These are phyloP conservation scores for Kryphioiulus occultus DNA, from an alignment of 2,888 invertebrate species.

Conservation along the genomic window DNA sequence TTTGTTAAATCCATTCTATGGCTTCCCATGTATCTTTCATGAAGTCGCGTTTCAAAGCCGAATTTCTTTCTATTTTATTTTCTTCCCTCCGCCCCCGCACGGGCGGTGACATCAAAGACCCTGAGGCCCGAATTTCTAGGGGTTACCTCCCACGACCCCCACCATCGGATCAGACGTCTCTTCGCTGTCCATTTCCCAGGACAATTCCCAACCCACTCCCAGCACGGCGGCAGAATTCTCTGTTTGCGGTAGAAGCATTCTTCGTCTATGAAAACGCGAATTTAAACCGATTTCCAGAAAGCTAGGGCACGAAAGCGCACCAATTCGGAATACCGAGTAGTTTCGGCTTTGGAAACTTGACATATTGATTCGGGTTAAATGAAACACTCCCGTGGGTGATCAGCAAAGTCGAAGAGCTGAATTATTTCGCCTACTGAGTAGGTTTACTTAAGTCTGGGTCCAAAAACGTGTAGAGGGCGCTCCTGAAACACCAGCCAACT, in stretches of 20 bases:
- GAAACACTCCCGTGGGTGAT: conserved; percentile 15
- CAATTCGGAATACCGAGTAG: not conserved
- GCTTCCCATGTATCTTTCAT: conserved; percentile 14
- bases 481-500: too few species aligned
- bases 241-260: not conserved
- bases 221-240: not conserved
- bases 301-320: not conserved
- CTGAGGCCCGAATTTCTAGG: not conserved
- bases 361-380: conserved; percentile 18
- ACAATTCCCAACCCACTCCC: not conserved
- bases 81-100: not conserved
- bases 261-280: conserved; percentile 17
- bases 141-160: not conserved
- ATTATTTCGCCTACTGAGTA: not conserved
- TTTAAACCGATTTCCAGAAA: conserved; percentile 7
- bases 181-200: conserved; percentile 4
- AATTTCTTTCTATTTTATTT: not conserved
- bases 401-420: not conserved
- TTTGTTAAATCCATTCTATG: conserved; percentile 19
- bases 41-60: not conserved
- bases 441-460: not conserved
- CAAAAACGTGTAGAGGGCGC: not conserved
- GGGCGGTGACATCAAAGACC: not conserved
- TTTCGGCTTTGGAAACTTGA: not conserved
- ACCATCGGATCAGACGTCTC: not conserved